Base-by-base conservation (phyloP, 2,797 vertebrate species). In the Chanos chanos region DNA sequence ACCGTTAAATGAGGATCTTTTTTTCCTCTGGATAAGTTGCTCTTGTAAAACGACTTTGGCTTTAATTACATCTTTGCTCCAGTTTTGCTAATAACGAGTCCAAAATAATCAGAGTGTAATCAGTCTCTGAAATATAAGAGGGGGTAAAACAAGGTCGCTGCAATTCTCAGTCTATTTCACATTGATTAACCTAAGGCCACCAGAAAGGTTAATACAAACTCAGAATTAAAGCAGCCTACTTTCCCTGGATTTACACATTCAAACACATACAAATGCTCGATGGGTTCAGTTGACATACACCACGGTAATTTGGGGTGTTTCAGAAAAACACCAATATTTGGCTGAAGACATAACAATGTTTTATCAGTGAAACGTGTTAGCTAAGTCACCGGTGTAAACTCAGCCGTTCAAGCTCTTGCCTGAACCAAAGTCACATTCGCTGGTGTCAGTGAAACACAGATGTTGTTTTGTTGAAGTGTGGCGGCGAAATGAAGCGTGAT, bases 391-490 rank as follows among this genome's bases (percentile, higher is more conserved):
- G 50, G 28, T 70, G 62, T 71, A 13, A 51, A 39, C 52, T 30
- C 57, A 70, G 51, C 34, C 52, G 24, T 5, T 15, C 4, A 58
- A 51, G 30, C 15, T 30, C 30, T 57, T 47, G 66, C 24, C 54
- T 44, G 50, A 53, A 56, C 68, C 47, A 39, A 22, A 59, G 58
- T 47, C 7, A 30, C 12, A 31, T 68, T 68, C 19, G 61, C 64
- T 25, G 18, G 50, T 52, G 48, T 61, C 37, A 65, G 63, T 37
- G 57, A 31, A 64, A 33, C 61, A 59, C 54, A 70, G 68, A 69
- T 80, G 64, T 47, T 73, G 60, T 72, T 76, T 74, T 61, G 49
- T 33, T 16, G 33, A 43, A 15, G 21, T 2, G 2, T 27, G 51
- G 61, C 15, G 28, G 59, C 18, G 59, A 57, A 57, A n/a, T 53